Conservation (phyloP, 2,797 vertebrate species). For the Hoplostethus atlanticus region DNA sequence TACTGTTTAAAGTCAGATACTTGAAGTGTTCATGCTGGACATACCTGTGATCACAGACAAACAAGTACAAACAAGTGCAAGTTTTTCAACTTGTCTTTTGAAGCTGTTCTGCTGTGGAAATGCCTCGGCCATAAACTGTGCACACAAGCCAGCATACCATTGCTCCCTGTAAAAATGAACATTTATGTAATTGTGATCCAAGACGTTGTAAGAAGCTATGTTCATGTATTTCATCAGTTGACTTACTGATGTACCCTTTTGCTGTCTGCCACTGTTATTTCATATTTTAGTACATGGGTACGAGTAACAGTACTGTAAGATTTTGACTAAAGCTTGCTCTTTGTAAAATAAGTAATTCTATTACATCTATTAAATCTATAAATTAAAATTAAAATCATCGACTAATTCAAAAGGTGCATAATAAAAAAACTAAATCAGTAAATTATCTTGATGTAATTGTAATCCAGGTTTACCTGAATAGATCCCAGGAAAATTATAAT, state of each 20-base stretch:
- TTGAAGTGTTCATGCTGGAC: background rate
- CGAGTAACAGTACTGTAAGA: background rate
- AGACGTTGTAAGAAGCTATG: background rate
- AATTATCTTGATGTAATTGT: background rate
- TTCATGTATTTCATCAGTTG: background rate
- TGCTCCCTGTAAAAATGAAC: constrained; percentile 56
- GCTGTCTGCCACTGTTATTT: background rate
- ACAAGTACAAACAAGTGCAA: too few relatives aligned
- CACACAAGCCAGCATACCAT: constrained; percentile 66
- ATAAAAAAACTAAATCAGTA: background rate
- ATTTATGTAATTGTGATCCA: background rate
- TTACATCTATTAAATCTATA: too few relatives aligned
- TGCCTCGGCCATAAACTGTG: constrained; percentile 67
- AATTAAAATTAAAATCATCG: too few relatives aligned
- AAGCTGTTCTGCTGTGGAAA: constrained; percentile 50
- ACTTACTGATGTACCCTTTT: background rate
- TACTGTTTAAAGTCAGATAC: background rate
- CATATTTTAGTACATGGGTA: background rate
- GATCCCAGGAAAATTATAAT: constrained; percentile 50
- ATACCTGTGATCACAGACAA: constrained; percentile 37
- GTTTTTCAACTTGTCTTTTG: constrained; percentile 45
- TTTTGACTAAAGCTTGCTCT: background rate
- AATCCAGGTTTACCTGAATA: constrained; percentile 54
- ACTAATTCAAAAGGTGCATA: background rate
- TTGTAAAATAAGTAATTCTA: background rate